A percentile compares a stretch with the other conserved stretches of the same genome.
These are phyloP conservation scores for Penelope pileata DNA, from an alignment of 2,113 vertebrate genomes.

Conservation along the genomic window DNA sequence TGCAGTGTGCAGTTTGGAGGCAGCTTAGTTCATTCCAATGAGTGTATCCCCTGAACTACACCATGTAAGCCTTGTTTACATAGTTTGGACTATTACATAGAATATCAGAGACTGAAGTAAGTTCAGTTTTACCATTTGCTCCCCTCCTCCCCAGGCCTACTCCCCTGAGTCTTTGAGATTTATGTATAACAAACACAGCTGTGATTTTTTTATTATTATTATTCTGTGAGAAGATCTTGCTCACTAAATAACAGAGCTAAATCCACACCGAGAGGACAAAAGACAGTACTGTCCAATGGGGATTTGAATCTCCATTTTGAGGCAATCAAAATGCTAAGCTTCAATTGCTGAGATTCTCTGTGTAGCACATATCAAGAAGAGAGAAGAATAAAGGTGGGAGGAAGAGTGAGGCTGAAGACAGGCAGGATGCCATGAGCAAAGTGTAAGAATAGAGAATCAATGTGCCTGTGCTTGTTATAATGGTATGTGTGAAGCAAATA, in stretches of 20 bases:
- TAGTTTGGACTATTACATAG: not conserved
- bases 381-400: not conserved
- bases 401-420: not conserved
- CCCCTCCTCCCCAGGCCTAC: accelerated
- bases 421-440: not conserved
- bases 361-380: not conserved
- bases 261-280: not conserved
- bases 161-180: not conserved
- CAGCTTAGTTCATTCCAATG: not conserved
- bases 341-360: not conserved
- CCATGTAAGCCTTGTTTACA: accelerated
- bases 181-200: not conserved
- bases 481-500: not conserved
- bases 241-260: not conserved
- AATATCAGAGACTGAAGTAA: not conserved
- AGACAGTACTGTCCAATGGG: not conserved
- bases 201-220: not conserved
- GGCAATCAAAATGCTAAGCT: not conserved
- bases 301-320: not conserved
- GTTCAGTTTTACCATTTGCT: not conserved
- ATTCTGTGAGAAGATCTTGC: not conserved
- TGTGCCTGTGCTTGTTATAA: not conserved
- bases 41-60: not conserved
- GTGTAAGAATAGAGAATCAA: not conserved
- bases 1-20: not conserved